A percentile compares a stretch with the other conserved stretches of the same genome.
phyloP scores from a whole-genome alignment of 2,797 vertebrate species.

The Ambastaia sidthimunki region DNA sequence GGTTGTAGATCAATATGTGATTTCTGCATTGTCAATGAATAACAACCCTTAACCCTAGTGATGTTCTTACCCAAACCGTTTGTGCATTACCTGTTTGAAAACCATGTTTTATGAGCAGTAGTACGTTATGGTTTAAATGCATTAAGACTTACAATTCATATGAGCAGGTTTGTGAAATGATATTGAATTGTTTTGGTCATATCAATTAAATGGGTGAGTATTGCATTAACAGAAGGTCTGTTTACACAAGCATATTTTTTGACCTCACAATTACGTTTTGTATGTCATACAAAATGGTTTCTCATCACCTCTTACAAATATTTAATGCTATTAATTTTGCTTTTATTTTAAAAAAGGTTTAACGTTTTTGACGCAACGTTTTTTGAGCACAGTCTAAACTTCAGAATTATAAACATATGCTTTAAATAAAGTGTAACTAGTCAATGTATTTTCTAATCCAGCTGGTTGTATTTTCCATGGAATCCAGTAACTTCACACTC shows the following conservation, averaged over 20 bases:
- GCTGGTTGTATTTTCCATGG: conserved; percentile 5
- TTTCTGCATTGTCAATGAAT: neutral
- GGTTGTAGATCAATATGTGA: conserved; percentile 41
- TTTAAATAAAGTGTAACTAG: conserved; percentile 16
- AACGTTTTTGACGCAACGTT: neutral
- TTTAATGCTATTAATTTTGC: neutral
- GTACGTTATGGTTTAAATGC: neutral
- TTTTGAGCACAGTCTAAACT: neutral
- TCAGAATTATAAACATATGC: neutral
- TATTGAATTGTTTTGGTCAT: neutral
- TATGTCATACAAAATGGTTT: neutral
- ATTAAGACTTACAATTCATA: neutral
- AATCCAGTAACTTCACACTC: conserved; percentile 20
- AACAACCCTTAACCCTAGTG: neutral
- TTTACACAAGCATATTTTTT: neutral
- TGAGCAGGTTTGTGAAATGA: neutral
- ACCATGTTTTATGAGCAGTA: conserved; percentile 3
- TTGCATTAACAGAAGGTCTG: conserved; percentile 1
- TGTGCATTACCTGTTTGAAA: neutral
- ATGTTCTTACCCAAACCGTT: neutral
- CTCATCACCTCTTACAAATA: neutral
- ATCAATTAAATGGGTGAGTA: neutral
- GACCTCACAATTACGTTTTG: no score
- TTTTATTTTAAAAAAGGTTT: neutral
- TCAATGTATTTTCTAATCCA: neutral